These are phyloP conservation scores for Mycetomoellerius zeteki DNA, from an alignment of 1,140 invertebrate genomes.

Conservation along the genomic window DNA sequence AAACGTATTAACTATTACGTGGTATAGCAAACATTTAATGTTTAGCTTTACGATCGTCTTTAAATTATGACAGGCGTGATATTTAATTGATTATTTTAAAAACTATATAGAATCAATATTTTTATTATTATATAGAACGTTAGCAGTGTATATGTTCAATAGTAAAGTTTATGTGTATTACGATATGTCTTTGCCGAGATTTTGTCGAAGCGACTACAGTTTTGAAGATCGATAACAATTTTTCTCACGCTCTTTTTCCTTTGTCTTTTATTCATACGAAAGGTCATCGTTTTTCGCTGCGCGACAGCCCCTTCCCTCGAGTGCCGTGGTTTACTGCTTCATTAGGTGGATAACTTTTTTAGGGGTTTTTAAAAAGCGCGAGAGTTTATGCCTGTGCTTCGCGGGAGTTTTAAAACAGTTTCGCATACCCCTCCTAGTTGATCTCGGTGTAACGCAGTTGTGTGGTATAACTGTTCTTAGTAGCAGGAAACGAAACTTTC, in stretches of 20 bases:
- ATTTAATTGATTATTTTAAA: slow-evolving; percentile 36
- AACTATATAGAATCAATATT: neutral
- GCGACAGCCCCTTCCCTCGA: slow-evolving; percentile 63
- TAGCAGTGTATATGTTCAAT: neutral
- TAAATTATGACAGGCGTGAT: slow-evolving; percentile 2
- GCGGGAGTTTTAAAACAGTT: slow-evolving; percentile 83
- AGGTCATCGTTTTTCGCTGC: slow-evolving; percentile 63
- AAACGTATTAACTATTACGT: neutral
- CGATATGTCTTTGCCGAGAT: neutral
- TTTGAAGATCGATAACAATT: slow-evolving; percentile 38
- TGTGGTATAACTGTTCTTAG: slow-evolving; percentile 60
- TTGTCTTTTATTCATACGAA: slow-evolving; percentile 32
- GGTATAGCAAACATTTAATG: neutral
- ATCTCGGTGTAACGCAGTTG: slow-evolving; percentile 61
- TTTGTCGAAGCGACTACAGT: neutral
- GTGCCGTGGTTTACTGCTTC: slow-evolving; percentile 74
- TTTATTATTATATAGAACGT: neutral
- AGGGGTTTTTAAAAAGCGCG: slow-evolving; percentile 80
- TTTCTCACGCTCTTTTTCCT: slow-evolving; percentile 20
- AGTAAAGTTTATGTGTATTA: neutral
- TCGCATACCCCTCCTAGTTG: slow-evolving; percentile 48
- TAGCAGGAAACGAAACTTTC: slow-evolving; percentile 73
- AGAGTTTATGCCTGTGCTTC: slow-evolving; percentile 78
- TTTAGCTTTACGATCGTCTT: slow-evolving; percentile 1
- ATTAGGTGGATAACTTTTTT: slow-evolving; percentile 80